Evolutionary conservation across 2,888 invertebrate genomes (phyloP).

Genomic region (Metopia argyrocephala): DNA sequence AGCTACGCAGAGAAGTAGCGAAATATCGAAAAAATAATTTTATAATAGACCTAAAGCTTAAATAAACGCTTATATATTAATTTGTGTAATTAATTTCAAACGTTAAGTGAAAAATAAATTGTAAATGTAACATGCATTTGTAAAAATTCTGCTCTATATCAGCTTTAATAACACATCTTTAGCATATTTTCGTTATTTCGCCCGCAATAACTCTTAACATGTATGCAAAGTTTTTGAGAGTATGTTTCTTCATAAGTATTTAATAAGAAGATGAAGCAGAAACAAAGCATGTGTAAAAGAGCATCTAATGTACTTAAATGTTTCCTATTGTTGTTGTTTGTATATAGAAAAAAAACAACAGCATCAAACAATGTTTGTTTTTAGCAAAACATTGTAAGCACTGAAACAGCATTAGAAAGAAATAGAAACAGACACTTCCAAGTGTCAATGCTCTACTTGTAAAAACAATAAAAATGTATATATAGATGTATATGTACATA

Average conservation of each 20-base stretch:
- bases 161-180: too few relatives aligned
- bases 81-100: conserved; percentile 48
- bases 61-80: too few relatives aligned
- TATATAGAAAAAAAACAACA: conserved; percentile 6
- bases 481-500: conserved; percentile 1
- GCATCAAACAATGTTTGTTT: conserved; percentile 21
- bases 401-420: neutral
- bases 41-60: too few relatives aligned
- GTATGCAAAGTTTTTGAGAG: conserved; percentile 34
- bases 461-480: conserved; percentile 8
- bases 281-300: conserved; percentile 53
- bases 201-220: neutral
- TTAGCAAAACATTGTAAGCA: conserved; percentile 21
- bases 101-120: neutral
- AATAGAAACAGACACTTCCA: conserved; percentile 31
- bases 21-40: too few relatives aligned
- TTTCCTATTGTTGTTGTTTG: neutral
- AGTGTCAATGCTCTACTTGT: conserved; percentile 63
- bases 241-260: conserved; percentile 40
- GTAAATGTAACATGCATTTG: neutral
- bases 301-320: conserved; percentile 45
- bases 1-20: too few relatives aligned
- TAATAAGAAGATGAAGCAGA: conserved; percentile 7
- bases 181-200: too few relatives aligned
- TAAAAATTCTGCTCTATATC: too few relatives aligned